Conservation (phyloP, 2,113 vertebrate genomes). For the Hepsetus odoe region DNA sequence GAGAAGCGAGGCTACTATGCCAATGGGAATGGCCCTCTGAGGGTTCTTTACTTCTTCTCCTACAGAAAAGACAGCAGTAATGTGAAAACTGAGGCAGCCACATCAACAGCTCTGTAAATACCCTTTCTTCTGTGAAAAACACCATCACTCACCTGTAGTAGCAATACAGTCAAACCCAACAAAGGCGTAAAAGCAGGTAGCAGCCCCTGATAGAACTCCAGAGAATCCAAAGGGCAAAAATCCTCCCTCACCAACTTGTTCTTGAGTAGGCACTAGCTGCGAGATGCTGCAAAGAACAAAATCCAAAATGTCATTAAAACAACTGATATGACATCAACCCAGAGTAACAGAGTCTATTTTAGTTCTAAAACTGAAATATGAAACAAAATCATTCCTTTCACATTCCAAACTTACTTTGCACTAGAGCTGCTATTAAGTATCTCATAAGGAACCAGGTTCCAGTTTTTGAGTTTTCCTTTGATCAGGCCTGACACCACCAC, state of each 20-base stretch:
- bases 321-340: background rate
- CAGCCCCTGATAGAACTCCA: conserved; percentile 92
- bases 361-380: no score
- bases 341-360: no score
- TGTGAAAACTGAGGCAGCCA: conserved; percentile 28
- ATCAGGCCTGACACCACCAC: conserved; percentile 90
- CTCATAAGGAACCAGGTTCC: conserved; percentile 79
- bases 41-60: conserved; percentile 98
- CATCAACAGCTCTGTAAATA: background rate
- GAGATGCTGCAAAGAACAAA: conserved; percentile 69
- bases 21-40: conserved; percentile 93
- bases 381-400: background rate
- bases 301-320: background rate
- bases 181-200: conserved; percentile 96
- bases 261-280: background rate
- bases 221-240: conserved; percentile 92
- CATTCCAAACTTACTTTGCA: conserved; percentile 61
- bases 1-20: conserved; percentile 92
- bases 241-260: conserved; percentile 78
- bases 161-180: conserved; percentile 98
- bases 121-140: background rate
- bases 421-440: conserved; percentile 67
- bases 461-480: conserved; percentile 89
- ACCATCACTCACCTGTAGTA: conserved; percentile 83
- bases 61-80: conserved; percentile 55